Evolutionary conservation across 2,797 vertebrate genomes (phyloP).

Genomic region (Manis javanica): DNA sequence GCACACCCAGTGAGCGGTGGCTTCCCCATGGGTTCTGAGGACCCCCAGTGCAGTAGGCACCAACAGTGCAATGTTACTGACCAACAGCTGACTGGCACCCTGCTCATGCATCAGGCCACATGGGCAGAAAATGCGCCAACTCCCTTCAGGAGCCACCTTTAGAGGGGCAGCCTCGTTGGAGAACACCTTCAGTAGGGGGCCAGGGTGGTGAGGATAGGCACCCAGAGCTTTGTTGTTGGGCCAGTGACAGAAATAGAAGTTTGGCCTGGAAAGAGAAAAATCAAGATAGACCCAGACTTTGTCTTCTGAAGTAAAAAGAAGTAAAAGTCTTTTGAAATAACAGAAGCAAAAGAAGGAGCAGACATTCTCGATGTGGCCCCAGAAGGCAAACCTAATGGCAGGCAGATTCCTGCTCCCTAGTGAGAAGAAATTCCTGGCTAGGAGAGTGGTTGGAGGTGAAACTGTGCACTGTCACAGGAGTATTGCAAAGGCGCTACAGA

Average conservation of each 20-base stretch:
- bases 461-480: neutral
- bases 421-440: neutral
- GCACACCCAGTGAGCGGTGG: neutral
- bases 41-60: neutral
- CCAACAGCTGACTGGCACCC: neutral
- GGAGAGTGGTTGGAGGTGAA: neutral
- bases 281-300: neutral
- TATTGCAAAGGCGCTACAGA: neutral
- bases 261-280: neutral
- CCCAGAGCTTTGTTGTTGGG: neutral
- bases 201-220: neutral
- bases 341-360: neutral
- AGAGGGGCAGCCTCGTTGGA: neutral
- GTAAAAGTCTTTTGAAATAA: neutral
- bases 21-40: neutral
- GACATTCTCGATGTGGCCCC: neutral
- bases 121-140: neutral
- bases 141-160: neutral
- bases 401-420: neutral
- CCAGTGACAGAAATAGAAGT: neutral
- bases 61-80: neutral
- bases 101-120: neutral
- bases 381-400: neutral
- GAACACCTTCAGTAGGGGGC: neutral
- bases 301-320: neutral